Evolutionary conservation across 2,113 vertebrate genomes (phyloP).

Genomic region (Haplotaxodon microlepis): DNA sequence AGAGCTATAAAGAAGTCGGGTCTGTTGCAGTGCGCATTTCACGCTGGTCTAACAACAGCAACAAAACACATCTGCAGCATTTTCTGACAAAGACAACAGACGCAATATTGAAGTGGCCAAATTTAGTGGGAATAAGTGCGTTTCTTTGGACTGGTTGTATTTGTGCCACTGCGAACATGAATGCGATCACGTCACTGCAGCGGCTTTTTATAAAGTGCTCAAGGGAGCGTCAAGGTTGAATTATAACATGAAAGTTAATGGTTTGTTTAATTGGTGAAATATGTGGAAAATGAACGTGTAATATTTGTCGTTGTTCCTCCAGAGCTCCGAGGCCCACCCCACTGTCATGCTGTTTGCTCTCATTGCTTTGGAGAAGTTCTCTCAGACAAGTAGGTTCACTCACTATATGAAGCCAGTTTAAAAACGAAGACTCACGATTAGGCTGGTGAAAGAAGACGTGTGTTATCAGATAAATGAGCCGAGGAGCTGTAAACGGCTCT

Average conservation of each 20-base stretch:
- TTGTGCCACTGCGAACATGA: fast-evolving
- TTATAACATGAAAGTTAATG: not conserved
- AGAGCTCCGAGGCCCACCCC: constrained; percentile 94
- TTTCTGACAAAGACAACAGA: not conserved
- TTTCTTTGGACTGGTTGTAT: not conserved
- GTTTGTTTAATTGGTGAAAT: not conserved
- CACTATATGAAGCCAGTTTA: not conserved
- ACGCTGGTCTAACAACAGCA: fast-evolving
- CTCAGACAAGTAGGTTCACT: constrained; percentile 91
- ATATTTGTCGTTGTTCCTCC: constrained; percentile 10
- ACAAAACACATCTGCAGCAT: not conserved
- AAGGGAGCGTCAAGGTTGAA: not conserved
- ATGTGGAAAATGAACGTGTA: not conserved
- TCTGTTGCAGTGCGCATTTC: not conserved
- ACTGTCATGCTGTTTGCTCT: constrained; percentile 99
- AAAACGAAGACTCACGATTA: not conserved
- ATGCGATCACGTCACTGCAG: not conserved
- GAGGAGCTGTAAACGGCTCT: not conserved
- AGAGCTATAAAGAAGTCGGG: not conserved
- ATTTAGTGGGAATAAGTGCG: not conserved
- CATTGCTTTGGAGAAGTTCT: constrained; percentile 99
- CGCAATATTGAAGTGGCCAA: not conserved
- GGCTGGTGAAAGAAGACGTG: not conserved
- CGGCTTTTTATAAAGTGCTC: fast-evolving
- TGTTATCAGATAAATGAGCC: not conserved